Conservation (phyloP, 2,797 vertebrate species). For the Bovichtus diacanthus region DNA sequence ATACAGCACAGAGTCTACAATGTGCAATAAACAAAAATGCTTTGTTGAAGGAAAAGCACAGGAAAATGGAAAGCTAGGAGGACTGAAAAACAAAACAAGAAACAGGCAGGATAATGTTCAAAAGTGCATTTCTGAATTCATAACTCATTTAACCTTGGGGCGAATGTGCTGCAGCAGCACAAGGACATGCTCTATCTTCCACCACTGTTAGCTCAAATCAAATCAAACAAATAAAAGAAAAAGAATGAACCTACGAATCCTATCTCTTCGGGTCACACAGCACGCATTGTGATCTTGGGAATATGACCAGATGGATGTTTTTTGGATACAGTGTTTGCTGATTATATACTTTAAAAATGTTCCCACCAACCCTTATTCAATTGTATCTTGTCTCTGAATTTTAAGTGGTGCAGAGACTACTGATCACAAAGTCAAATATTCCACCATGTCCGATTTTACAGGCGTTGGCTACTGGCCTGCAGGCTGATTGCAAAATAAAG, state of each 20-base stretch:
- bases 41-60: slow-evolving; percentile 9
- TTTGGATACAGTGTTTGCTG: neutral
- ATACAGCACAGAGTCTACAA: neutral
- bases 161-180: slow-evolving; percentile 7
- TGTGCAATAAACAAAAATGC: neutral
- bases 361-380: neutral
- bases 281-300: neutral
- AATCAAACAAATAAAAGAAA: neutral
- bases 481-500: neutral
- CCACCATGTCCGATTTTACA: neutral
- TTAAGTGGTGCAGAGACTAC: neutral
- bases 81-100: neutral
- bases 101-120: neutral
- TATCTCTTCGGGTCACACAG: neutral
- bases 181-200: slow-evolving; percentile 21
- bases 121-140: slow-evolving; percentile 4
- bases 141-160: slow-evolving; percentile 48
- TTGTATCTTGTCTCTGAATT: neutral
- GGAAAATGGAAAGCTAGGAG: neutral
- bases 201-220: neutral
- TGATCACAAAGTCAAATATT: neutral
- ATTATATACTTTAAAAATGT: neutral
- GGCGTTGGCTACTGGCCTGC: neutral
- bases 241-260: neutral
- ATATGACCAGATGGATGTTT: neutral